A percentile compares a stretch with the other conserved stretches of the same genome.
These are phyloP conservation scores for Cynoglossus semilaevis DNA, from an alignment of 2,113 vertebrate species.

Conservation along the genomic window DNA sequence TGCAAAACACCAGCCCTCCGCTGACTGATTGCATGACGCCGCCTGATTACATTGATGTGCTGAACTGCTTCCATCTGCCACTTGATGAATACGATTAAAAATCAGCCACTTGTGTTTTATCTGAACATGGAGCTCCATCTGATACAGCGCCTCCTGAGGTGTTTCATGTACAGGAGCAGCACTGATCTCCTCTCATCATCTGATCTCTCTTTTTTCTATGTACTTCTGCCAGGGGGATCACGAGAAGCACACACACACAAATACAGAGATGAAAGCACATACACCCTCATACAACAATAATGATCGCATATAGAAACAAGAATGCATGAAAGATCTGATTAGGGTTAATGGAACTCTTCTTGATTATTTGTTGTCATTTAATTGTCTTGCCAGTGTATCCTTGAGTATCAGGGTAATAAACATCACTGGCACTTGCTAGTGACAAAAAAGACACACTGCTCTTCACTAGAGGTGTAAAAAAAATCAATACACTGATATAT, in stretches of 20 bases:
- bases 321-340: no score
- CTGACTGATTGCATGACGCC: conserved; percentile 32
- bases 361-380: no score
- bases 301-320: background rate
- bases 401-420: no score
- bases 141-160: conserved; percentile 54
- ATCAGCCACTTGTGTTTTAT: conserved; percentile 30
- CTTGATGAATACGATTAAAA: conserved; percentile 20
- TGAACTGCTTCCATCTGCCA: conserved; percentile 27
- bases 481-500: no score
- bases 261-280: background rate
- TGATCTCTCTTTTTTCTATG: conserved; percentile 50
- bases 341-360: no score
- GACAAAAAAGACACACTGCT: no score
- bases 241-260: conserved; percentile 37
- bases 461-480: no score
- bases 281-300: conserved; percentile 4
- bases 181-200: conserved; percentile 65
- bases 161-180: conserved; percentile 48
- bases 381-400: no score
- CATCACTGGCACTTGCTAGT: no score
- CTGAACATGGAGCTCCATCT: conserved; percentile 13
- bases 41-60: conserved; percentile 36
- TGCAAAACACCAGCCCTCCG: no score
- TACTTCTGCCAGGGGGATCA: conserved; percentile 53